phyloP scores from a whole-genome alignment of 2,797 vertebrate species.

The Molossus molossus region DNA sequence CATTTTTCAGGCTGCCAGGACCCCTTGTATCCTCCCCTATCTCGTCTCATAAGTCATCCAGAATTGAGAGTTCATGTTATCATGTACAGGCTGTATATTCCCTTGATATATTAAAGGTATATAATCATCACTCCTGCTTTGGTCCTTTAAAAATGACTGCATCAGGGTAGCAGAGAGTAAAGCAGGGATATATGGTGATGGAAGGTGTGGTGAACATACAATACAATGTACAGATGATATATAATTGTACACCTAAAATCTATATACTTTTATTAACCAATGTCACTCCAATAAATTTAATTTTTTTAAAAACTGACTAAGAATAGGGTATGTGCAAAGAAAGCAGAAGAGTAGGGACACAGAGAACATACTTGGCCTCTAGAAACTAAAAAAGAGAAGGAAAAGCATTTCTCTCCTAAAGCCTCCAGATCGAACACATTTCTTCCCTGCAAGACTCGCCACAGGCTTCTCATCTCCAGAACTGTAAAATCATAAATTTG shows the following conservation, averaged over 20 bases:
- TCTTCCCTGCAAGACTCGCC: neutral
- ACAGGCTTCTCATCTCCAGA: neutral
- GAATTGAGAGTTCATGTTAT: constrained; percentile 11
- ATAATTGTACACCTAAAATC: neutral
- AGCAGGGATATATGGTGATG: neutral
- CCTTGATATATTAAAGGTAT: constrained; percentile 54
- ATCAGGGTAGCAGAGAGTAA: neutral
- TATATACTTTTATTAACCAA: neutral
- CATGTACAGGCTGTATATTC: neutral
- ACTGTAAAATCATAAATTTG: neutral
- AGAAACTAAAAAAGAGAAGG: neutral
- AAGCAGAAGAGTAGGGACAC: neutral
- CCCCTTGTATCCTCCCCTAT: neutral
- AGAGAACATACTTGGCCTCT: neutral
- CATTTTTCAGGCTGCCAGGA: constrained; percentile 5
- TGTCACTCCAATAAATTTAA: neutral
- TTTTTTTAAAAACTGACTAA: neutral
- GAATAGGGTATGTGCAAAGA: neutral
- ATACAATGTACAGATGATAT: neutral
- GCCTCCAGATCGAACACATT: neutral
- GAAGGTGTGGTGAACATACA: neutral
- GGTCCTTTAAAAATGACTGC: neutral
- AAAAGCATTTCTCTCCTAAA: too few species aligned
- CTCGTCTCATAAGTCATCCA: constrained; percentile 30
- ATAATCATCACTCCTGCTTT: constrained; percentile 33